Base-by-base conservation (phyloP, 1,140 invertebrate species). In the Paracyclopina nana region DNA sequence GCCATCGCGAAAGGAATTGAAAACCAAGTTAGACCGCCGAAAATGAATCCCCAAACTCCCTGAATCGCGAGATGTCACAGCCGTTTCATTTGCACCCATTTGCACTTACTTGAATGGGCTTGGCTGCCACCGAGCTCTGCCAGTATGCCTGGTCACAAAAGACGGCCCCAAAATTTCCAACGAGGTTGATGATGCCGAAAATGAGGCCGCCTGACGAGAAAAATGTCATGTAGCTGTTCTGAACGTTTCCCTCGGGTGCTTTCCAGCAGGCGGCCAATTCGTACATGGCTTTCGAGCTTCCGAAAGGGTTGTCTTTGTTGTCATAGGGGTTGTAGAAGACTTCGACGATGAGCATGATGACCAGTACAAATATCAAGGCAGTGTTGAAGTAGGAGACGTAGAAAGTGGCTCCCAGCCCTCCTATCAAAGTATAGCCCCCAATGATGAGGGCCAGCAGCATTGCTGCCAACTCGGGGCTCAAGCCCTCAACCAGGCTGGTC, bases 71-170 rank as follows among this genome's bases (percentile, higher is more conserved):
- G n/a, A n/a, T n/a, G n/a, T n/a, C n/a, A n/a, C n/a, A n/a, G n/a
- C n/a, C n/a, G n/a, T n/a, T n/a, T n/a, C n/a, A n/a, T n/a, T n/a
- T n/a, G n/a, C n/a, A n/a, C n/a, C n/a, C n/a, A n/a, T n/a, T n/a
- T 4, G 20, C 34, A 54, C 53, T 53, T 55, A 57, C 58, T 45
- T 49, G 57, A 20, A 58, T 51, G 4, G 64, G 65, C 57, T 65
- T 65, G 18, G 63, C 58, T 5, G 65, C 62, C 9, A 65, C 63
- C 18, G 57, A 58, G 46, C 60, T 61, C 55, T 68, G 65, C 65
- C 63, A 66, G 48, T 63, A 66, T 1, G 63, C 61, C 57, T 68
- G 66, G 56, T 68, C 65, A 9, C 67, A 63, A 55, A 66, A 66
- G 1, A 66, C 62, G 6, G 65, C 63, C 6, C 64, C 65, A 55